Conservation (phyloP, 2,113 vertebrate genomes). For the Abramis brama region DNA sequence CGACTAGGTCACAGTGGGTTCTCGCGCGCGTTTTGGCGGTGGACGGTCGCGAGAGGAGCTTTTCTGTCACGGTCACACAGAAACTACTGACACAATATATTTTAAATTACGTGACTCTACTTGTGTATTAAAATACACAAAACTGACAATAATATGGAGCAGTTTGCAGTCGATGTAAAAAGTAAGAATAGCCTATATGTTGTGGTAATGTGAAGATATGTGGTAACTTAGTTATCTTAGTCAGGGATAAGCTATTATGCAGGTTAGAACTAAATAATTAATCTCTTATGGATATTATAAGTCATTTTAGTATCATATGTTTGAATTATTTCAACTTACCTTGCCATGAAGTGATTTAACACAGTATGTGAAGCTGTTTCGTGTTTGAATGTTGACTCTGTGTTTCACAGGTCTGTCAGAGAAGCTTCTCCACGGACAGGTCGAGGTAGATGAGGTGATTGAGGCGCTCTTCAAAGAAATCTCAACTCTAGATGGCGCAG, state of each 20-base stretch:
- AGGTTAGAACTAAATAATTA: not conserved
- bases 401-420: slow-evolving; percentile 73
- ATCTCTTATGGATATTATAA: not conserved
- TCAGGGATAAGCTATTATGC: not conserved
- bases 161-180: slow-evolving; percentile 61
- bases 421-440: slow-evolving; percentile 71
- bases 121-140: not conserved
- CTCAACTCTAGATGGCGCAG: slow-evolving; percentile 58
- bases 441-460: slow-evolving; percentile 66
- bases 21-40: not conserved
- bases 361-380: not conserved
- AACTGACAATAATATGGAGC: slow-evolving; percentile 62
- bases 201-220: not conserved
- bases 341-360: not conserved
- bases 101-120: not conserved
- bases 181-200: slow-evolving; percentile 59
- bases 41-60: not conserved
- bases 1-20: not conserved
- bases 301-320: not conserved
- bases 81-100: not conserved
- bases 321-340: not conserved
- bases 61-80: not conserved
- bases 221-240: not conserved
- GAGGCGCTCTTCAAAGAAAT: slow-evolving; percentile 79
- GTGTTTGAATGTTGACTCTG: not conserved